Evolutionary conservation across 1,140 invertebrate species (phyloP).

Genomic region (Zaprionus lachaisei): DNA sequence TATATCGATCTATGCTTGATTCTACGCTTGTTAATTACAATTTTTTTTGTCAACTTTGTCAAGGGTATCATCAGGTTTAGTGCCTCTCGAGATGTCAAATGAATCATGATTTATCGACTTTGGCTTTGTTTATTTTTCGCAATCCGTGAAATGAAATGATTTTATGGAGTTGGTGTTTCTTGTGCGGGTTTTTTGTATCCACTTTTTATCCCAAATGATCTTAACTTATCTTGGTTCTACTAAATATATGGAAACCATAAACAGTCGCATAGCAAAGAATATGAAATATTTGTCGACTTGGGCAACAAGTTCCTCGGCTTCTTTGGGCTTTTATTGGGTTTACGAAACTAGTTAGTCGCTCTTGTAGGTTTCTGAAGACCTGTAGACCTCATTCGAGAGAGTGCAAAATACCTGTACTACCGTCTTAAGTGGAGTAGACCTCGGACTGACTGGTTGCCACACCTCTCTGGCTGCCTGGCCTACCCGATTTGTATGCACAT

Average conservation of each 20-base stretch:
- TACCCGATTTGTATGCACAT: slow-evolving; percentile 4
- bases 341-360: slow-evolving; percentile 18
- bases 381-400: background rate
- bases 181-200: background rate
- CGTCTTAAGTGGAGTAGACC: slow-evolving; percentile 11
- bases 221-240: background rate
- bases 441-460: slow-evolving; percentile 33
- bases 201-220: background rate
- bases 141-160: background rate
- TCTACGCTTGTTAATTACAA: background rate
- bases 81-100: background rate
- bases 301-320: slow-evolving; percentile 18
- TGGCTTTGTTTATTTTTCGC: background rate
- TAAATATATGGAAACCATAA: slow-evolving; percentile 2
- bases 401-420: slow-evolving; percentile 5
- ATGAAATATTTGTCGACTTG: background rate
- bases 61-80: background rate
- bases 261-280: background rate
- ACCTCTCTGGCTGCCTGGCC: slow-evolving; percentile 14
- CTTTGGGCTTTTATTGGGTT: slow-evolving; percentile 6
- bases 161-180: background rate
- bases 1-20: background rate
- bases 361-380: slow-evolving; percentile 14
- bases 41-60: background rate
- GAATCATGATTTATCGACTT: slow-evolving; percentile 1